A percentile compares a stretch with the other conserved stretches of the same genome.
Evolutionary conservation across 2,797 vertebrate genomes (phyloP).

Genomic region (Rhabdophis nuchalis): DNA sequence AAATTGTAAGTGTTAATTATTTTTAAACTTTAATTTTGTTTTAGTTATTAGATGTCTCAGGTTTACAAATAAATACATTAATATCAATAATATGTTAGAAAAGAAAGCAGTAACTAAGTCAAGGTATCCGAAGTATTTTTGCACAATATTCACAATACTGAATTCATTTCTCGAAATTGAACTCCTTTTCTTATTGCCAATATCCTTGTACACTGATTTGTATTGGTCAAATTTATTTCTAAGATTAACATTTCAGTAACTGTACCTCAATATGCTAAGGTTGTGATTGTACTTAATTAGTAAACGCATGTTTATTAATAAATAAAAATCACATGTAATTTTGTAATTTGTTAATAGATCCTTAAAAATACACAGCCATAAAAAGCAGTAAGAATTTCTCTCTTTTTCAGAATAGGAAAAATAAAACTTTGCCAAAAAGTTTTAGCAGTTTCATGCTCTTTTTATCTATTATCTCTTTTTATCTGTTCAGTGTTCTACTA

Average conservation of each 20-base stretch:
- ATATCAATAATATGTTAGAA: background rate
- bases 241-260: background rate
- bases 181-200: background rate
- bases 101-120: background rate
- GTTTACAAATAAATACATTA: background rate
- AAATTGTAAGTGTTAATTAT: background rate
- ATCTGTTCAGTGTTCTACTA: background rate
- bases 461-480: background rate
- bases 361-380: background rate
- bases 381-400: background rate
- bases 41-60: background rate
- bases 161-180: background rate
- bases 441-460: background rate
- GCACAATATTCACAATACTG: background rate
- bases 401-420: background rate
- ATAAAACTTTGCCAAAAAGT: background rate
- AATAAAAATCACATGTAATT: background rate
- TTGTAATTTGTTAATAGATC: background rate
- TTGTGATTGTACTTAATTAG: background rate
- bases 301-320: background rate
- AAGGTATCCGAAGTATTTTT: background rate
- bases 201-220: background rate
- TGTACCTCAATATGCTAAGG: background rate
- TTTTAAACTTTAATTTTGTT: background rate
- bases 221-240: background rate